These are phyloP conservation scores for Tuta absoluta DNA, from an alignment of 2,888 invertebrate genomes.

Conservation along the genomic window DNA sequence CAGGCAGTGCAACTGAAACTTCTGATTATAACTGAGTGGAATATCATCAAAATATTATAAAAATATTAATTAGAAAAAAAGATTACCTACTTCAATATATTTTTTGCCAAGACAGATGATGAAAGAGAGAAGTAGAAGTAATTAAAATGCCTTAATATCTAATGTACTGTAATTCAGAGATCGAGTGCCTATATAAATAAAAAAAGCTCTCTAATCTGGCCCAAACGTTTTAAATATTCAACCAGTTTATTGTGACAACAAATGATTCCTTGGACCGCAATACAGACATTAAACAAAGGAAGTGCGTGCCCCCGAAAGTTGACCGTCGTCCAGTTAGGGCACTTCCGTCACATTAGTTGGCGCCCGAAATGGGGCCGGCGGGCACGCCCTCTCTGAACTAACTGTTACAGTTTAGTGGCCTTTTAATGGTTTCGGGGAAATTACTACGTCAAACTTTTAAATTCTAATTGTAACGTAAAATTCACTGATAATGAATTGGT, in stretches of 20 bases:
- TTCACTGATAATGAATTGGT: neutral
- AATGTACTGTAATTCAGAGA: neutral
- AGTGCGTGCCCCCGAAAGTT: constrained; percentile 15
- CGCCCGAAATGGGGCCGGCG: constrained; percentile 11
- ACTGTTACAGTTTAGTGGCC: constrained; percentile 1
- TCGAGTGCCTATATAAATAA: neutral
- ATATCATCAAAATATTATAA: no score
- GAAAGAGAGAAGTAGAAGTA: no score
- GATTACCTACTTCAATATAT: no score
- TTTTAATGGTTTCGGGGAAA: constrained; percentile 2
- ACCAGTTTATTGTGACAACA: neutral
- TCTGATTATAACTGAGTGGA: no score
- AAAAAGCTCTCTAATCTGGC: neutral
- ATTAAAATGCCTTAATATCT: no score
- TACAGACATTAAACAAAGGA: constrained; percentile 16
- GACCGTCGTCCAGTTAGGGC: neutral
- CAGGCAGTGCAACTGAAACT: no score
- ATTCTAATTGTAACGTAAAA: neutral
- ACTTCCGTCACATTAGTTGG: constrained; percentile 15
- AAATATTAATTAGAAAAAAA: no score
- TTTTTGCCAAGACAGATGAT: no score
- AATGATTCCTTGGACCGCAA: neutral
- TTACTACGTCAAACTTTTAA: neutral
- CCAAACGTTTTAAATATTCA: neutral
- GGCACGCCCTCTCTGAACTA: neutral